Conservation (phyloP, 2,888 invertebrate species). For the Phyto melanocephala region DNA sequence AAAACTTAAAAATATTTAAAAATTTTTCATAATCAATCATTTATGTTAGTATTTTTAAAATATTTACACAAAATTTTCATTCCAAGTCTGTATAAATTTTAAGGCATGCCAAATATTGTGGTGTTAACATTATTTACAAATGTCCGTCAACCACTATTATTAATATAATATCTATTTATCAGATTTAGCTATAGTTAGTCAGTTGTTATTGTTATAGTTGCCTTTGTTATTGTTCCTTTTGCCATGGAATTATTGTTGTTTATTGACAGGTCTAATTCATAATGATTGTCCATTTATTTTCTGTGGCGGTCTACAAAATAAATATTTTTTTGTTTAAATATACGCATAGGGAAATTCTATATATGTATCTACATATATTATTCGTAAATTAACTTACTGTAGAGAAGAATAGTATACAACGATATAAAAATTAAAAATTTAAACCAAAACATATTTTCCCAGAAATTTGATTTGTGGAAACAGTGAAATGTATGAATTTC, state of each 20-base stretch:
- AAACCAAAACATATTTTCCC: not conserved
- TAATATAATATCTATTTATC: not conserved
- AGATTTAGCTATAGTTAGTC: not conserved
- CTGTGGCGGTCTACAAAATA: slow-evolving; percentile 44
- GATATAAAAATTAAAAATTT: not conserved
- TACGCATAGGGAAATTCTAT: slow-evolving; percentile 10
- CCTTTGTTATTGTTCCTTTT: not conserved
- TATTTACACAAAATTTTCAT: no score
- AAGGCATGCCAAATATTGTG: no score
- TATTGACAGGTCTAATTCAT: slow-evolving; percentile 35
- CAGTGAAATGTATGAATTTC: not conserved
- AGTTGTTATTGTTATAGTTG: not conserved
- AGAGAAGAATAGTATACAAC: no score
- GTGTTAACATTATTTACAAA: no score
- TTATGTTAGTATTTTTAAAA: no score
- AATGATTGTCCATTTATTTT: slow-evolving; percentile 57
- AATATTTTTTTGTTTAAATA: slow-evolving; percentile 24
- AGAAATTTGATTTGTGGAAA: not conserved
- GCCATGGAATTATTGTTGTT: slow-evolving; percentile 7
- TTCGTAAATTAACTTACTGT: no score
- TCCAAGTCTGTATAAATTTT: no score
- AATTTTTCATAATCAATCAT: no score
- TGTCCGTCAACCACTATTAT: no score
- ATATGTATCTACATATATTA: no score
- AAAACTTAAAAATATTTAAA: no score